Conservation (phyloP, 2,113 vertebrate genomes). For the Pelecanoides urinatrix region DNA sequence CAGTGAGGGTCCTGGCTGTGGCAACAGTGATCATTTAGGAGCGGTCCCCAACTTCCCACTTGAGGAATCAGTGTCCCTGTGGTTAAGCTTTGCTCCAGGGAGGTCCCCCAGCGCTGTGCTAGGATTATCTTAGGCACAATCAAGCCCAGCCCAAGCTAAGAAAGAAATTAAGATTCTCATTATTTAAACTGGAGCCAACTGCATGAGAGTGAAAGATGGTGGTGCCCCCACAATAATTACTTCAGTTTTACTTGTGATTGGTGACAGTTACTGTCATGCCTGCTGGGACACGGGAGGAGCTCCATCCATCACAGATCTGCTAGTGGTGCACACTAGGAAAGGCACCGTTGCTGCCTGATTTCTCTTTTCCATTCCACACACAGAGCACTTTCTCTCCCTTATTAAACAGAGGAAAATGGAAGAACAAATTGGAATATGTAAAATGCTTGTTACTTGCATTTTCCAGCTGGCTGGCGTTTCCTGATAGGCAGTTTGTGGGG, state of each 20-base stretch:
- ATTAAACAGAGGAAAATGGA: not conserved
- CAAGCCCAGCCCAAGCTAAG: not conserved
- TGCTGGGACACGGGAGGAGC: not conserved
- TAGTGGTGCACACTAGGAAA: not conserved
- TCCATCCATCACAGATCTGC: not conserved
- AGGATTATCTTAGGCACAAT: not conserved
- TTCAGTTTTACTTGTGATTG: not conserved
- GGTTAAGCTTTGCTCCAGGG: not conserved
- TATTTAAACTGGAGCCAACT: not conserved
- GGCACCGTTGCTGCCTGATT: rapidly evolving
- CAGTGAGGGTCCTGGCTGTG: not conserved
- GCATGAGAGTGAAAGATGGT: not conserved
- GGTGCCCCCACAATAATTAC: not conserved
- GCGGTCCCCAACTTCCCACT: not conserved
- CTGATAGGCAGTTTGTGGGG: not conserved
- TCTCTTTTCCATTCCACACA: not conserved
- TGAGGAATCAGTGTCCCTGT: rapidly evolving
- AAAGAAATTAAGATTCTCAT: not conserved
- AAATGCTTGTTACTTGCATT: not conserved
- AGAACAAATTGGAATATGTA: not conserved
- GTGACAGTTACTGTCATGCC: not conserved
- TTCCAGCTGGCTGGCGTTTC: not conserved
- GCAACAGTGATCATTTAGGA: not conserved
- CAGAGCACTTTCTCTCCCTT: not conserved
- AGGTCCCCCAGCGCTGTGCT: not conserved